Evolutionary conservation across 1,140 invertebrate species (phyloP).

Genomic region (Copidosoma floridanum): DNA sequence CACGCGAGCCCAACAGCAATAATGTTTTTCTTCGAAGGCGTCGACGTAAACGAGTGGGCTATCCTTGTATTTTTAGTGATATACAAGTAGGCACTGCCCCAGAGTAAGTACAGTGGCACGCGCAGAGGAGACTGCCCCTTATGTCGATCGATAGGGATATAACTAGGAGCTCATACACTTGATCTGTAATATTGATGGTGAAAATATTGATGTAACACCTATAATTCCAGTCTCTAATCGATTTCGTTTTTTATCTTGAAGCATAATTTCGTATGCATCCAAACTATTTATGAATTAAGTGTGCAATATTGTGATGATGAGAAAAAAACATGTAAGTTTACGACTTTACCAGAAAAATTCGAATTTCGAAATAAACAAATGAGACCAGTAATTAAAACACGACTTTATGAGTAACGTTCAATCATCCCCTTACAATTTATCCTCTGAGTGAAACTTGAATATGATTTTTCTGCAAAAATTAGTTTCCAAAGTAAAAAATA

Average conservation of each 20-base stretch:
- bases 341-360: too few relatives aligned
- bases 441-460: too few relatives aligned
- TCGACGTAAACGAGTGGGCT: not conserved
- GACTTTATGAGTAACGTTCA: too few relatives aligned
- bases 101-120: not conserved
- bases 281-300: too few relatives aligned
- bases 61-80: conserved; percentile 1
- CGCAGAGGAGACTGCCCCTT: not conserved
- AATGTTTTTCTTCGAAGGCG: conserved; percentile 13
- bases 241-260: not conserved
- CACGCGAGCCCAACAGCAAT: not conserved
- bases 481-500: too few relatives aligned
- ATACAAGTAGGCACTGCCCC: not conserved
- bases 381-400: too few relatives aligned
- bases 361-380: too few relatives aligned
- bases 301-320: too few relatives aligned
- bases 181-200: conserved; percentile 24
- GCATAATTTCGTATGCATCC: conserved; percentile 2
- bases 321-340: too few relatives aligned
- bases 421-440: too few relatives aligned
- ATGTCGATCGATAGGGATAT: conserved; percentile 8
- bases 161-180: conserved; percentile 18
- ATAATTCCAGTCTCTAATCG: not conserved
- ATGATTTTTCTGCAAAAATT: too few relatives aligned
- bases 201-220: conserved; percentile 18